Percentiles rank a stretch among this genome's conserved stretches.
These are phyloP conservation scores for Narcine bancroftii DNA, from an alignment of 2,113 vertebrate genomes.

Conservation along the genomic window DNA sequence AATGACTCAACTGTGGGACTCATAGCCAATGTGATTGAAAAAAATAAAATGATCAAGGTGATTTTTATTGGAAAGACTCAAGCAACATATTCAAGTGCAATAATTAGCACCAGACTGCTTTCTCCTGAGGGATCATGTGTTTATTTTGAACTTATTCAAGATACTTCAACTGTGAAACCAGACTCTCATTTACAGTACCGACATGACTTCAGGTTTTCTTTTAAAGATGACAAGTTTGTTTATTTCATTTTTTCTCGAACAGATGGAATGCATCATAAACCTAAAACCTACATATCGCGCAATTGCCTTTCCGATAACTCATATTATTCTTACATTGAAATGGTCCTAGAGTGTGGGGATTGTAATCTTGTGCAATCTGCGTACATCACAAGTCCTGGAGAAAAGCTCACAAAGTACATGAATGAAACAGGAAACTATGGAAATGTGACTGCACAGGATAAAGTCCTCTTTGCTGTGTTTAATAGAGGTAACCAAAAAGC, in stretches of 20 bases:
- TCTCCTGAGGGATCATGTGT: constrained; percentile 56
- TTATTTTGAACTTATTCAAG: neutral
- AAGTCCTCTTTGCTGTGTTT: constrained; percentile 75
- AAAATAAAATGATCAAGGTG: constrained; percentile 48
- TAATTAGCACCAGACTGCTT: constrained; percentile 81
- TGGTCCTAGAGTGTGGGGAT: constrained; percentile 73
- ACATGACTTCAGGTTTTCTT: constrained; percentile 63
- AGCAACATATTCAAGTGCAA: constrained; percentile 76
- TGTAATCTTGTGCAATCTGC: constrained; percentile 71
- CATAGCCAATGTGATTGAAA: neutral
- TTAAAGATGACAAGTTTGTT: constrained; percentile 67
- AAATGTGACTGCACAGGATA: constrained; percentile 44
- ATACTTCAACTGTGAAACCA: constrained; percentile 38
- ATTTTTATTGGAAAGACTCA: constrained; percentile 88
- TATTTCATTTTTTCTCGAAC: constrained; percentile 87
- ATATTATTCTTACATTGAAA: constrained; percentile 92
- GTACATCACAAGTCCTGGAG: constrained; percentile 56
- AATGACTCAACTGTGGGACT: constrained; percentile 43
- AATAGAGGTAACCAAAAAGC: constrained; percentile 59
- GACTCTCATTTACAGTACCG: constrained; percentile 60
- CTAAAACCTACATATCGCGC: constrained; percentile 75
- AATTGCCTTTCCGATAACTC: constrained; percentile 73
- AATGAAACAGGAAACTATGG: constrained; percentile 42
- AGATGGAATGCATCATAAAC: constrained; percentile 62
- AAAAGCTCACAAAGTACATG: constrained; percentile 54